These are phyloP conservation scores for human DNA, from an alignment of 2,113 vertebrate species.

Conservation along the genomic window DNA sequence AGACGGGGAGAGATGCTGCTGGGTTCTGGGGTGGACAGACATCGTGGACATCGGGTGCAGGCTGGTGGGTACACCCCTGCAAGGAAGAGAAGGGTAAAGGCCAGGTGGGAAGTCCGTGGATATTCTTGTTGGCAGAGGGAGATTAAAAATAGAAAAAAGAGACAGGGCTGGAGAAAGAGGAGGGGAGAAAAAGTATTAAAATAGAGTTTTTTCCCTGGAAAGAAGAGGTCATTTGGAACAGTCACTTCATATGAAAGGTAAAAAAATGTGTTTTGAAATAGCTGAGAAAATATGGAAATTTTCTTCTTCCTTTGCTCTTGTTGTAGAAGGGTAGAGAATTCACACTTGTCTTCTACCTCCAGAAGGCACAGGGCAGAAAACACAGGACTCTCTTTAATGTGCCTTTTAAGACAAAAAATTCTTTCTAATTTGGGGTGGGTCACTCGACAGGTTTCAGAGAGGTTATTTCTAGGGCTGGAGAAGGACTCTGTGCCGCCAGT, in stretches of 20 bases:
- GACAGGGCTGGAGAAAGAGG: background rate
- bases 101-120: background rate
- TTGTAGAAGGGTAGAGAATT: background rate
- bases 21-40: background rate
- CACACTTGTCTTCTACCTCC: background rate
- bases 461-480: background rate
- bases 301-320: constrained; percentile 33
- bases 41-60: background rate
- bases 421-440: background rate
- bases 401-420: background rate
- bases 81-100: background rate
- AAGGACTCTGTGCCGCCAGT: background rate
- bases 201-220: constrained; percentile 29
- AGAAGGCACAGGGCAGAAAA: background rate
- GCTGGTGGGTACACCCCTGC: background rate
- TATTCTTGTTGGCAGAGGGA: background rate
- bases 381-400: background rate
- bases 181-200: background rate
- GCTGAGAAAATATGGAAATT: constrained; percentile 45
- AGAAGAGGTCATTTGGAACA: constrained; percentile 50
- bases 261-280: constrained; percentile 33
- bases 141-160: background rate
- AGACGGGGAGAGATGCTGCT: background rate
- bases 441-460: background rate
- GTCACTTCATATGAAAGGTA: background rate